Evolutionary conservation across 23 tunicate species (phyloP), one percentile per base, ranked within the genome.

Genomic region (Aplidium turbinatum): DNA sequence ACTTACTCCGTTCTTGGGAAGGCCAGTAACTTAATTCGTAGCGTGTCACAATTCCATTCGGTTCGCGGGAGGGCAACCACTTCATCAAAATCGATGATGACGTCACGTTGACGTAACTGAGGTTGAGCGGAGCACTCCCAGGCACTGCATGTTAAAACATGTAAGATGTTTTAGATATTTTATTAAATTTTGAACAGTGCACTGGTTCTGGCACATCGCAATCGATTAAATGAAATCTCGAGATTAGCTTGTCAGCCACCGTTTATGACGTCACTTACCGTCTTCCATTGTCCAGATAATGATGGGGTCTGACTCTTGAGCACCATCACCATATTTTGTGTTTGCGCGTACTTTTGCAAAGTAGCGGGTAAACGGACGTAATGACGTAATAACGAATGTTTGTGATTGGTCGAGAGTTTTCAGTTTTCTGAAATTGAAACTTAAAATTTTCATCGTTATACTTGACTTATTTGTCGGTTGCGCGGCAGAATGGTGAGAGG

Each of bases 241-340:
- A n/a, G n/a, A n/a, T n/a, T n/a, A n/a, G n/a, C n/a, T n/a, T n/a
- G n/a, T n/a, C n/a, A n/a, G n/a, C n/a, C n/a, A n/a, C n/a, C 50
- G 9, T 22, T 56, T n/a, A n/a, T n/a, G n/a, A n/a, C n/a, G 47
- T 16, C 18, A 54, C 80, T 9, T 57, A 86, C 93, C 80, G 61
- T 63, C 93, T 47, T 86, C 67, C 66, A 70, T 32, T 13, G 93
- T 86, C 4, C 50, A 55, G 18, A 86, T 63, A 9, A 9, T 25
- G 24, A 78, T 24, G 3, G 80, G 1, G 5, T 47, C 46, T 0
- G 93, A 86, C 20, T 57, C 73, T 66, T 66, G 78, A 5, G 47
- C 80, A 13, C 93, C 93, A 71, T 86, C 85, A 0, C 93, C 93
- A 54, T 70, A 72, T 61, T 86, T 86, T 58, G 93, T 86, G 45